Percentiles rank a stretch among this genome's conserved stretches.
Evolutionary conservation across 2,797 vertebrate species (phyloP).

Genomic region (Mormyrops boulengeri): DNA sequence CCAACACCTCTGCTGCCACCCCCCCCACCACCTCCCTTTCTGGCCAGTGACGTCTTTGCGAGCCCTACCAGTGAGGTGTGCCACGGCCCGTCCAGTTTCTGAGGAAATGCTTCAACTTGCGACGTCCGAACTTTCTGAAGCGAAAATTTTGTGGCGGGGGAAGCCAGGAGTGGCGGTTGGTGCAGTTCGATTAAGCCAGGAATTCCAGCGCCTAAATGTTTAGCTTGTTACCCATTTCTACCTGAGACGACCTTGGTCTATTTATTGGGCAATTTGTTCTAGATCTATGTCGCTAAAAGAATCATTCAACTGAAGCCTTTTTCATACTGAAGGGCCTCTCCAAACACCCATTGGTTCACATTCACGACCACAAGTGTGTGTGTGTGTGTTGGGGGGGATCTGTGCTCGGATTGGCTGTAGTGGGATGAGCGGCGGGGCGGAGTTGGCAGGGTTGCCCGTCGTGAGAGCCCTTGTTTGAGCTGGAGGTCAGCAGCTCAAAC

Average conservation of each 20-base stretch:
- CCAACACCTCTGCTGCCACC: conserved; percentile 33
- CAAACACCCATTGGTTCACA: background rate
- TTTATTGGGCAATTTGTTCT: background rate
- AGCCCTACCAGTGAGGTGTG: background rate
- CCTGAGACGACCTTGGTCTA: background rate
- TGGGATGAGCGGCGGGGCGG: background rate
- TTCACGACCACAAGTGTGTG: background rate
- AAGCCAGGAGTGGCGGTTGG: background rate
- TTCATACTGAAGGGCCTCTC: background rate
- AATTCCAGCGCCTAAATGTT: background rate
- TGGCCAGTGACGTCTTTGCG: conserved; percentile 25
- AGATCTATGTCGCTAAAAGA: background rate
- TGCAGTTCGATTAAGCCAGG: background rate
- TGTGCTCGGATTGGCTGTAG: background rate
- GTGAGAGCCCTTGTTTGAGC: background rate
- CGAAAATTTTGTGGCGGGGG: background rate
- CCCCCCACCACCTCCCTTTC: conserved; percentile 34
- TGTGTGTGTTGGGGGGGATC: background rate
- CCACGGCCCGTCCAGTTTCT: background rate
- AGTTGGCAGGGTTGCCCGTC: background rate
- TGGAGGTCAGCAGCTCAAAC: conserved; percentile 42
- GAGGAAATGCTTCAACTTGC: background rate
- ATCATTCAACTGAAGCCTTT: background rate
- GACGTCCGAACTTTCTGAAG: background rate
- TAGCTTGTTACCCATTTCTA: background rate